Base-by-base conservation (phyloP, 2,888 invertebrate species). In the Sussaba pulchella region DNA sequence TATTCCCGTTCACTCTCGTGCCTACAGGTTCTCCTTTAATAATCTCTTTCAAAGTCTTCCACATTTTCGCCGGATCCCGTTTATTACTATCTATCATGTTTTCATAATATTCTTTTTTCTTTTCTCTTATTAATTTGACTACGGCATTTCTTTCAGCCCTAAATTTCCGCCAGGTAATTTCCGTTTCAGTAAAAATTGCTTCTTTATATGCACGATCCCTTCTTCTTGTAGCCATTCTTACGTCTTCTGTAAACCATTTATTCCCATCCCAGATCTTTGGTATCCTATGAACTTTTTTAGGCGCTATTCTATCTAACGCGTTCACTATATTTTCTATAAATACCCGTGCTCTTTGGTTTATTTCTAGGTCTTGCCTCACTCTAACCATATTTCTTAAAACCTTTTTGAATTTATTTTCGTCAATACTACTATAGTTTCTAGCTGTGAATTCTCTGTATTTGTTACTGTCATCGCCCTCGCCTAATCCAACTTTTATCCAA, bases 251-350 rank as follows among this genome's bases (percentile, higher is more conserved):
- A 12, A 45, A 73, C 73, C 78, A 73, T 73, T 73, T 78, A 59
- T 77, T 67, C n/a, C 78, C 72, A 24, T 78, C 78, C 78, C 78
- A 73, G 31, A 24, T 47, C 0, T 24, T 47, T 17, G 63, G 67
- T 10, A 72, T 54, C 36, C 47, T 71, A 5, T 54, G 9, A 36
- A n/a, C 19, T 26, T 39, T 71, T 66, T 19, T 52, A 1, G 77
- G 66, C 72, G 64, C 64, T 1, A 19, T 12, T 19, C 1, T 54
- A 31, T 78, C n/a, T n/a, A n/a, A n/a, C 77, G 57, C 45, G 0
- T 14, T 9, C 24, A 76, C 52, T 36, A 76, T 76, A 39, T 39
- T 36, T 21, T 61, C 76, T 10, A 76, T 39, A 61, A 69, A 24
- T n/a, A 52, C 54, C 5, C 57, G 54, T 19, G 36, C 71, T 64